Evolutionary conservation across 2,888 invertebrate genomes (phyloP).

Genomic region (Rambutsinella grinnellia): DNA sequence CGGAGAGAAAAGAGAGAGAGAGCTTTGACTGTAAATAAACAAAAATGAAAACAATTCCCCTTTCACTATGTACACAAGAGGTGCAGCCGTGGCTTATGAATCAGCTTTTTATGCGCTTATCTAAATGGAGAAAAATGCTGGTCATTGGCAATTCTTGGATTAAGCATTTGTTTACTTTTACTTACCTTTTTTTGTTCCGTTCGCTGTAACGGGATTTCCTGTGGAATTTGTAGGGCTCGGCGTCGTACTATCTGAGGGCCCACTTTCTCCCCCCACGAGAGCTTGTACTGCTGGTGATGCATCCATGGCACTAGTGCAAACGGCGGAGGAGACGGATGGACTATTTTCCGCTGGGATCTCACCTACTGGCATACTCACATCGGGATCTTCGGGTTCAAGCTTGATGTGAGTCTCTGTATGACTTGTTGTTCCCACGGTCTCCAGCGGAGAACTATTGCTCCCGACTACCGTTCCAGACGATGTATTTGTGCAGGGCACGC

Average conservation of each 20-base stretch:
- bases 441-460: slow-evolving; percentile 42
- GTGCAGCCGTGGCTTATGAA: too few relatives aligned
- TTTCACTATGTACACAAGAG: too few relatives aligned
- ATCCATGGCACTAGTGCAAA: slow-evolving; percentile 48
- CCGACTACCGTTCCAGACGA: slow-evolving; percentile 33
- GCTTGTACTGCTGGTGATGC: slow-evolving; percentile 23
- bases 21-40: too few relatives aligned
- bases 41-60: too few relatives aligned
- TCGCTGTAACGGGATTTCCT: slow-evolving; percentile 20
- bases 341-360: slow-evolving; percentile 46
- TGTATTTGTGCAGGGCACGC: background rate
- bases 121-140: too few relatives aligned
- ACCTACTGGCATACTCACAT: slow-evolving; percentile 33
- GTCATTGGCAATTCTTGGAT: too few relatives aligned
- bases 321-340: slow-evolving; percentile 42
- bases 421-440: slow-evolving; percentile 15
- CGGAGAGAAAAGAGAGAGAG: too few relatives aligned
- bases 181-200: slow-evolving; percentile 46
- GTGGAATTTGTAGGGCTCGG: slow-evolving; percentile 36
- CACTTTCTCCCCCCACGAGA: slow-evolving; percentile 28
- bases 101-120: too few relatives aligned
- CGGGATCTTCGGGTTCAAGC: slow-evolving; percentile 56
- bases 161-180: too few relatives aligned
- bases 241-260: slow-evolving; percentile 54
- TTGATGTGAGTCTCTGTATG: slow-evolving; percentile 54